Percentiles rank a stretch among this genome's conserved stretches.
These are phyloP conservation scores for Denticeps clupeoides DNA, from an alignment of 2,797 vertebrate species.

Conservation along the genomic window DNA sequence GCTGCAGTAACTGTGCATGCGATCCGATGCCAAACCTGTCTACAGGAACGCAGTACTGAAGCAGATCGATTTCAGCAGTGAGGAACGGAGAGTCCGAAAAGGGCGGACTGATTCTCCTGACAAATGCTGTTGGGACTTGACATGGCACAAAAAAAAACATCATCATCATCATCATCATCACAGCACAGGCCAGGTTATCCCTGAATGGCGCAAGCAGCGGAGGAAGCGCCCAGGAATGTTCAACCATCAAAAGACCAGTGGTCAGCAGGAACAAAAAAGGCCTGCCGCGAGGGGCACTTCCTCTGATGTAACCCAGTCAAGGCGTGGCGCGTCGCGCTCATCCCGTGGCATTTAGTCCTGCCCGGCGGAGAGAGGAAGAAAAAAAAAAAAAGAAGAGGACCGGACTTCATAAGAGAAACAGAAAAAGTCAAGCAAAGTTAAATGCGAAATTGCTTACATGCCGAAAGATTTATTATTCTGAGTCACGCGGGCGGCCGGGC, in stretches of 20 bases:
- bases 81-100: too few relatives aligned
- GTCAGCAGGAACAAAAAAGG: conserved; percentile 25
- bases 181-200: too few relatives aligned
- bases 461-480: conserved; percentile 59
- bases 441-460: conserved; percentile 64
- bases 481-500: conserved; percentile 41
- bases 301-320: conserved; percentile 28
- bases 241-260: too few relatives aligned
- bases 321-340: conserved; percentile 17
- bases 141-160: too few relatives aligned
- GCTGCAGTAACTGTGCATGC: too few relatives aligned
- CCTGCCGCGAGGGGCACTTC: conserved; percentile 18
- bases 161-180: too few relatives aligned
- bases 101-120: conserved; percentile 23
- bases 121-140: too few relatives aligned
- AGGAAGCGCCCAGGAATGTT: too few relatives aligned
- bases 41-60: too few relatives aligned
- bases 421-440: conserved; percentile 53
- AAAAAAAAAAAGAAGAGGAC: conserved; percentile 3
- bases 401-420: conserved; percentile 13
- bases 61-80: too few relatives aligned
- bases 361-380: background rate
- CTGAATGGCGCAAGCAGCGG: too few relatives aligned
- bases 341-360: background rate
- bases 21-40: too few relatives aligned